Evolutionary conservation across 92 coral and sea anemone genomes (phyloP), one percentile per base, ranked within the genome.

Genomic region (Desmophyllum pertusum): DNA sequence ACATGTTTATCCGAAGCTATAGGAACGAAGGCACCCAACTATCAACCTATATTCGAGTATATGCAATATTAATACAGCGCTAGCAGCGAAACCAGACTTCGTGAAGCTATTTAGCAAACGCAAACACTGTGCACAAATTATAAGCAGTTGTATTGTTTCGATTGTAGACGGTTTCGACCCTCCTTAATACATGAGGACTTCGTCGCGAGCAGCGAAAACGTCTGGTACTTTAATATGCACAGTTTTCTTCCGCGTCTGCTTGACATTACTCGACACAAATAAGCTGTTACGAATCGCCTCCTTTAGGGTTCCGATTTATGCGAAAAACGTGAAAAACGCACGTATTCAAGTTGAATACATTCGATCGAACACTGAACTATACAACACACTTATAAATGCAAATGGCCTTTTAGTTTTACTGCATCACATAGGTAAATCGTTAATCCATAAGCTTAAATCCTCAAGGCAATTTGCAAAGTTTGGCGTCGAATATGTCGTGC

Each of bases 91-190:
- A n/a, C n/a, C 27, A 43, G 21, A 42, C 41, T 77, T 77, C 18
- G 31, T 40, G 45, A 61, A 61, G 41, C 50, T 36, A 76, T 57
- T 57, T 55, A 76, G 2, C 65, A 79, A 64, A 43, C n/a, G 39
- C 83, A 78, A 78, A 78, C 73, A 43, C 59, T 29, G 43, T 27
- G 45, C 68, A 66, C 11, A 33, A 43, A 31, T 40, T 27, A 30
- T 23, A 19, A 41, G 30, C 27, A 36, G 2, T 19, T 39, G 45
- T 13, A 17, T 79, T 43, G 83, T 79, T 64, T 64, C 61, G 30
- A 64, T 64, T 31, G 42, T 19, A 46, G 10, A 42, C n/a, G 19
- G 39, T 35, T 35, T 67, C 43, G 73, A 67, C 35, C 73, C 42
- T 33, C 42, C 2, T 67, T 11, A 63, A 30, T 57, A 57, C 40